Evolutionary conservation across 2,113 vertebrate species (phyloP).

Genomic region (Gallinago media): DNA sequence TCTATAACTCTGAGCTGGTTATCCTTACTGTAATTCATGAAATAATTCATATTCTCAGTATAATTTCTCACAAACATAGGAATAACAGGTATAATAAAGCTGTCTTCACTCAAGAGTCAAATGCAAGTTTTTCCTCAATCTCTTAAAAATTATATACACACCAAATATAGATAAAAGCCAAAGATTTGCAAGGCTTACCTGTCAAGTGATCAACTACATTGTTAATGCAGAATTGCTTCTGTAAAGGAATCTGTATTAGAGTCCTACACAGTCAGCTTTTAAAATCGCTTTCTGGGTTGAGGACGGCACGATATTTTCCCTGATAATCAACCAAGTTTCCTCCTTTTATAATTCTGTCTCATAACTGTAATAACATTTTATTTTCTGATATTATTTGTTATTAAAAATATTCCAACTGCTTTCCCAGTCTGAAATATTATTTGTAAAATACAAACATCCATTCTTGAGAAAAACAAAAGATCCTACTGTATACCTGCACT

Average conservation of each 20-base stretch:
- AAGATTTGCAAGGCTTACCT: neutral
- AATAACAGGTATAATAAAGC: neutral
- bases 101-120: neutral
- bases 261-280: neutral
- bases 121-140: neutral
- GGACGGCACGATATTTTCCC: neutral
- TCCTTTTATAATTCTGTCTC: neutral
- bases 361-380: neutral
- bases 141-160: neutral
- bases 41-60: neutral
- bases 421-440: neutral
- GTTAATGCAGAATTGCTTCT: neutral
- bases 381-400: neutral
- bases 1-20: neutral
- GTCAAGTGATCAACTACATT: neutral
- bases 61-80: neutral
- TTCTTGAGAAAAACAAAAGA: neutral
- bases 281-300: neutral
- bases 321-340: neutral
- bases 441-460: neutral
- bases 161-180: neutral
- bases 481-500: slow-evolving; percentile 85
- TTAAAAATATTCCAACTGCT: neutral
- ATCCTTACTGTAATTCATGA: neutral
- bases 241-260: neutral